Conservation (phyloP, 1,140 invertebrate species). For the Diachasma alloeum region DNA sequence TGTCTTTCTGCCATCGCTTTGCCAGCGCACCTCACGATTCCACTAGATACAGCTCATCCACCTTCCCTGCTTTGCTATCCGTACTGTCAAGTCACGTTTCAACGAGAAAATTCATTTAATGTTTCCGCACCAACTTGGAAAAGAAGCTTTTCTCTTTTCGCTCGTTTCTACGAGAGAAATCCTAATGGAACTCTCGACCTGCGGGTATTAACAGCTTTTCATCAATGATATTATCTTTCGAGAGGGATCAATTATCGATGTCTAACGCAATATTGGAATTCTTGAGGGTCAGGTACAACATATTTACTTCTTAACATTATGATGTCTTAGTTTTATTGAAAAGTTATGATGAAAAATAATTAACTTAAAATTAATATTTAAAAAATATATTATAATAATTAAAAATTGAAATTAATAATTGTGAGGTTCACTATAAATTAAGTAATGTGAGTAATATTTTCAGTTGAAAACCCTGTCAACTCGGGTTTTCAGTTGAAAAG, state of each 20-base stretch:
- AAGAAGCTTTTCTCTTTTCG: neutral
- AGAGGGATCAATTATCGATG: neutral
- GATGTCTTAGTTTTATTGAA: too few species aligned
- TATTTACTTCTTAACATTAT: too few species aligned
- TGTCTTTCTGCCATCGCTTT: constrained; percentile 1
- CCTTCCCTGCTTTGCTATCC: neutral
- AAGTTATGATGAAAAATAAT: too few species aligned
- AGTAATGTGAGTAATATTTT: too few species aligned
- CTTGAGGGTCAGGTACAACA: too few species aligned
- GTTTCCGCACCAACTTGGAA: neutral
- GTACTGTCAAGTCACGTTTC: constrained; percentile 3
- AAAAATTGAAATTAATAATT: too few species aligned
- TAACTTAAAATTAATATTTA: too few species aligned
- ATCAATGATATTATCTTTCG: neutral
- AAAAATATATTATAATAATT: too few species aligned
- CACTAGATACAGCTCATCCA: neutral
- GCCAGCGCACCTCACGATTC: neutral
- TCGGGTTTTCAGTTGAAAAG: too few species aligned
- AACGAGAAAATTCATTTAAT: constrained; percentile 24
- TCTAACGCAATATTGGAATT: too few species aligned
- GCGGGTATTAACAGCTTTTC: neutral
- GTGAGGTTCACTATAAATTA: too few species aligned
- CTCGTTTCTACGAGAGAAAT: neutral
- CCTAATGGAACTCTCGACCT: neutral
- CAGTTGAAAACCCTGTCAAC: too few species aligned